Percentiles rank a stretch among this genome's conserved stretches.
Evolutionary conservation across 2,888 invertebrate species (phyloP).

Genomic region (Rugalucina vietnamica): DNA sequence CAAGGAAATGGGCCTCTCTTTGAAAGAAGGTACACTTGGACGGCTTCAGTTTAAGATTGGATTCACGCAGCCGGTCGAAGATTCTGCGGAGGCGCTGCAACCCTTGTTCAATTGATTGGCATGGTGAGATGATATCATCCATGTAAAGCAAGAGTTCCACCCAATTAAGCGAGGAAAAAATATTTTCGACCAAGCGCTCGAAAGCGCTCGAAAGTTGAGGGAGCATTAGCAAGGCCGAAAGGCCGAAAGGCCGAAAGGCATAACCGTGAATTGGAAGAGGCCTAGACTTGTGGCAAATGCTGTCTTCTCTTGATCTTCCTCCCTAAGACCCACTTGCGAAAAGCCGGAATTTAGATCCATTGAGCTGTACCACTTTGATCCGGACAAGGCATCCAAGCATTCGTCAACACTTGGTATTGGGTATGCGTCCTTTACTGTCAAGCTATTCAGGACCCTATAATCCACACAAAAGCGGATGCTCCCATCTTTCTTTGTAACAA

Average conservation of each 20-base stretch:
- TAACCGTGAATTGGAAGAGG: slow-evolving; percentile 69
- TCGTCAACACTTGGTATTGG: slow-evolving; percentile 66
- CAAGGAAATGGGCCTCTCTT: slow-evolving; percentile 40
- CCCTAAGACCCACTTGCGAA: slow-evolving; percentile 60
- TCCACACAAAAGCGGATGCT: slow-evolving; percentile 48
- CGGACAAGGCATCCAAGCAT: slow-evolving; percentile 56
- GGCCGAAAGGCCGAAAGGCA: too few species aligned
- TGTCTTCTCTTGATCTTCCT: slow-evolving; percentile 57
- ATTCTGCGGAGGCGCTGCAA: slow-evolving; percentile 23
- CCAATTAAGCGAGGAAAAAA: slow-evolving; percentile 51
- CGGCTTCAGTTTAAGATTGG: slow-evolving; percentile 55
- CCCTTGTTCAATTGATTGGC: slow-evolving; percentile 22
- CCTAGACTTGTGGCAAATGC: slow-evolving; percentile 64
- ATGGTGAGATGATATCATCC: slow-evolving; percentile 63
- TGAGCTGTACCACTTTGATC: slow-evolving; percentile 49
- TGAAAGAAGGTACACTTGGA: slow-evolving; percentile 57
- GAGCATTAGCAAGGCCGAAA: slow-evolving; percentile 57
- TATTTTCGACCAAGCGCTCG: slow-evolving; percentile 61
- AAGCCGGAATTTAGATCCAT: slow-evolving; percentile 66
- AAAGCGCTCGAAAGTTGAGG: slow-evolving; percentile 63
- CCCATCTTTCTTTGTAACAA: slow-evolving; percentile 52
- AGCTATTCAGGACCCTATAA: slow-evolving; percentile 60
- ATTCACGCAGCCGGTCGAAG: slow-evolving; percentile 37
- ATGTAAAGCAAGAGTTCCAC: slow-evolving; percentile 48
- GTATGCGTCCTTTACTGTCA: slow-evolving; percentile 62